Evolutionary conservation across 2,797 vertebrate genomes (phyloP).

Genomic region (Hypotaenidia philippensis): DNA sequence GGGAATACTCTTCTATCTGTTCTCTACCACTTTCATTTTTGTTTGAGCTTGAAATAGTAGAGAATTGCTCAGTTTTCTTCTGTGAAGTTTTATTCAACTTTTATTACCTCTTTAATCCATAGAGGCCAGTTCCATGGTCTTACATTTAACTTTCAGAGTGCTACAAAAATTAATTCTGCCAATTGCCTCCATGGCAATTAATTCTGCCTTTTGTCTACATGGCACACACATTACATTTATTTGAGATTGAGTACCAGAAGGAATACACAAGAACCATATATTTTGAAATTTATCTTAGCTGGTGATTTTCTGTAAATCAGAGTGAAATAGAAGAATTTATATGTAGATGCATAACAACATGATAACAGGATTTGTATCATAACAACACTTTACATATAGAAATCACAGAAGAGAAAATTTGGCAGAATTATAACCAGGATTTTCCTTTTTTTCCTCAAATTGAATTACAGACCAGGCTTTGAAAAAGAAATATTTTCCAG

Average conservation of each 20-base stretch:
- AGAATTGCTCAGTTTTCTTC: neutral
- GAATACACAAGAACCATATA: neutral
- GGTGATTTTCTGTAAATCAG: neutral
- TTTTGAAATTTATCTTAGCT: neutral
- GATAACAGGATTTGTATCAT: neutral
- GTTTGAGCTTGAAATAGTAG: neutral
- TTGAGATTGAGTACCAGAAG: neutral
- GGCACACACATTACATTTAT: neutral
- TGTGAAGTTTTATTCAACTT: conserved; percentile 14
- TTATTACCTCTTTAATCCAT: neutral
- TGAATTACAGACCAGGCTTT: neutral
- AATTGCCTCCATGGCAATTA: neutral
- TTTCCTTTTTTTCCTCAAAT: neutral
- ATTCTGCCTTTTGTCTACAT: neutral
- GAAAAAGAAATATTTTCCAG: neutral
- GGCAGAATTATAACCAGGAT: neutral
- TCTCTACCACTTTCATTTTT: neutral
- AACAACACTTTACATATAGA: neutral
- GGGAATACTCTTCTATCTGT: neutral
- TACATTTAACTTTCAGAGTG: neutral
- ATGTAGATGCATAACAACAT: neutral
- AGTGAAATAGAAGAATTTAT: neutral
- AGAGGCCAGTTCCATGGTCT: neutral
- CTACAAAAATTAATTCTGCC: neutral
- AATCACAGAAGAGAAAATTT: neutral